Evolutionary conservation across 2,797 vertebrate genomes (phyloP).

Genomic region (Pteropus rufus): DNA sequence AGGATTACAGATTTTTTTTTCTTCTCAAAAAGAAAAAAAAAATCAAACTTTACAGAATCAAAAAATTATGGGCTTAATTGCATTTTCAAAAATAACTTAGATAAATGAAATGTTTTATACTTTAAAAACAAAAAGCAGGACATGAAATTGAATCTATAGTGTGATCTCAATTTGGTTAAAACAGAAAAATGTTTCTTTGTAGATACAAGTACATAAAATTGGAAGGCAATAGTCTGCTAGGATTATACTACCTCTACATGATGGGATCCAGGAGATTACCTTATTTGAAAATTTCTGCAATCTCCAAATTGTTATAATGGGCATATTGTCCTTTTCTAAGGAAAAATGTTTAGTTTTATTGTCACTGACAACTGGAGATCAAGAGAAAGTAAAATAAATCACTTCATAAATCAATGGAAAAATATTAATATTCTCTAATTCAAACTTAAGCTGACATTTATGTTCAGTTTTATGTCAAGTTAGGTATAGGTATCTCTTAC

Average conservation of each 20-base stretch:
- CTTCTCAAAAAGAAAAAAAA: not conserved
- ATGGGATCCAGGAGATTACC: not conserved
- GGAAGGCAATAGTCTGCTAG: not conserved
- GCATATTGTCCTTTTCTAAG: not conserved
- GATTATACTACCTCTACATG: not conserved
- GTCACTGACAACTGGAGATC: not conserved
- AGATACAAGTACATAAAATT: not conserved
- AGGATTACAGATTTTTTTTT: not conserved
- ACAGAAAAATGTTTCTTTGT: not conserved
- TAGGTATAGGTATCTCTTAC: not conserved
- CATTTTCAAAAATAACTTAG: not conserved
- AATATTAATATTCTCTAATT: not conserved
- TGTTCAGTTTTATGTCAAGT: not conserved
- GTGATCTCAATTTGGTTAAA: not conserved
- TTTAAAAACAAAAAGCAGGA: not conserved
- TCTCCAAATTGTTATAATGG: not conserved
- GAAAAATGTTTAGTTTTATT: not conserved
- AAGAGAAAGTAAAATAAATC: not conserved
- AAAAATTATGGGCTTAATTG: not conserved
- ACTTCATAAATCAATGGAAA: not conserved
- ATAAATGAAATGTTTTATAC: not conserved
- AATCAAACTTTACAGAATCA: not conserved
- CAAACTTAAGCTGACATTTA: not conserved
- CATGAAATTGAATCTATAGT: not conserved
- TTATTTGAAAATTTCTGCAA: slow-evolving; percentile 21